Evolutionary conservation across 37 sponge, comb jelly and placozoan genomes (phyloP).

Genomic region (Crambe crambe): DNA sequence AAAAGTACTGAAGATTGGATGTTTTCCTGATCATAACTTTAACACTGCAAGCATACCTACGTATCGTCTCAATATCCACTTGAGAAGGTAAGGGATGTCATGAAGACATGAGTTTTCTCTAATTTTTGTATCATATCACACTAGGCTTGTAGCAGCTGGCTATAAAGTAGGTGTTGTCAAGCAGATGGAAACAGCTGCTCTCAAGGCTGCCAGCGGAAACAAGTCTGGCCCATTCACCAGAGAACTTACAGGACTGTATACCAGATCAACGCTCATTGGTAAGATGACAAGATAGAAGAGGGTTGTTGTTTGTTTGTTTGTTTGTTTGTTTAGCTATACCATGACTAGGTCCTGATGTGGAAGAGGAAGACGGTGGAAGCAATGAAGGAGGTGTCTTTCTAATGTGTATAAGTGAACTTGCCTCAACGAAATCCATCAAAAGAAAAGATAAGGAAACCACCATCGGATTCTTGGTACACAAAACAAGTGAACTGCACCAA

Average conservation of each 20-base stretch:
- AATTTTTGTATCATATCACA: background rate
- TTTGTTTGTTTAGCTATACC: background rate
- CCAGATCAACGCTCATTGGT: slow-evolving; percentile 50
- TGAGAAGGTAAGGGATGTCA: slow-evolving; percentile 34
- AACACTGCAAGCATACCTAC: slow-evolving; percentile 40
- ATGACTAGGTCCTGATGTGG: slow-evolving; percentile 14
- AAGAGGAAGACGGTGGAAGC: background rate
- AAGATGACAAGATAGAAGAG: background rate
- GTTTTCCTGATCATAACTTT: slow-evolving; percentile 54
- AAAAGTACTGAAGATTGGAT: slow-evolving; percentile 46
- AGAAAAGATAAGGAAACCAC: slow-evolving; percentile 11
- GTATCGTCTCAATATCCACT: slow-evolving; percentile 38
- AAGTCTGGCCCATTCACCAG: slow-evolving; percentile 51
- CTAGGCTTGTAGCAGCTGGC: slow-evolving; percentile 53
- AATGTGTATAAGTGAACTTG: slow-evolving; percentile 5
- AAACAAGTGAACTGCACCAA: too few relatives aligned
- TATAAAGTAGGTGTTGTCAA: slow-evolving; percentile 69
- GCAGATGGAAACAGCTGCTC: slow-evolving; percentile 65
- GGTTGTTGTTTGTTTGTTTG: background rate
- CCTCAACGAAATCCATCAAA: background rate
- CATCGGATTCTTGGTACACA: slow-evolving; percentile 53
- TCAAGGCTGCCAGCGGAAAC: slow-evolving; percentile 54
- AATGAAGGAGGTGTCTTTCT: slow-evolving; percentile 1
- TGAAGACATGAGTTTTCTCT: background rate
- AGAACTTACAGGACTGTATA: slow-evolving; percentile 58